These are phyloP conservation scores for Neria commutata DNA, from an alignment of 2,888 invertebrate species.

Conservation along the genomic window DNA sequence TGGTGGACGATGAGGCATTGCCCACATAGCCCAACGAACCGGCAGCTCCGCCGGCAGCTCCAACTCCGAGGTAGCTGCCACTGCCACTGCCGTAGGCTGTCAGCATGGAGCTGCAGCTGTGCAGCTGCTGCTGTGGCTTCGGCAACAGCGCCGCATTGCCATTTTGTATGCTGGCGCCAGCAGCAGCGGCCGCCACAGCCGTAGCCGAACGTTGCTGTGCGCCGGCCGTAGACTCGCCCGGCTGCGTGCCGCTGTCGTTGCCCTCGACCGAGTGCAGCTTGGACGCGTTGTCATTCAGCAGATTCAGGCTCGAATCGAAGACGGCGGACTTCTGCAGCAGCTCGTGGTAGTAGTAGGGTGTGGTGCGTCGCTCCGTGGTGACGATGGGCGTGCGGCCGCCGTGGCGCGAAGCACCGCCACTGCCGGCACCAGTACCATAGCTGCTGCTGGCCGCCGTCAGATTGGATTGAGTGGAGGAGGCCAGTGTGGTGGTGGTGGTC, in stretches of 20 bases:
- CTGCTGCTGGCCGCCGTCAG: slow-evolving; percentile 26
- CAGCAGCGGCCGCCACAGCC: slow-evolving; percentile 31
- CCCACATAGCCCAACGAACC: slow-evolving; percentile 20
- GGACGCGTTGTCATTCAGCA: slow-evolving; percentile 41
- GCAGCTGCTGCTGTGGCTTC: slow-evolving; percentile 44
- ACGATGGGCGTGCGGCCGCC: slow-evolving; percentile 20
- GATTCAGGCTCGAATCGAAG: slow-evolving; percentile 60
- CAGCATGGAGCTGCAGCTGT: slow-evolving; percentile 28
- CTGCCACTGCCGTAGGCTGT: slow-evolving; percentile 25
- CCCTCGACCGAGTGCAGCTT: neutral
- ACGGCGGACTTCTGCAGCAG: slow-evolving; percentile 52
- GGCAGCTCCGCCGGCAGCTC: slow-evolving; percentile 13
- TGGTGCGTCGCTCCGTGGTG: slow-evolving; percentile 53
- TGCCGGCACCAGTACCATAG: slow-evolving; percentile 16
- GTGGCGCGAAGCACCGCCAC: slow-evolving; percentile 9
- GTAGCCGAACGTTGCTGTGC: slow-evolving; percentile 13
- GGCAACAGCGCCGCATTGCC: slow-evolving; percentile 29
- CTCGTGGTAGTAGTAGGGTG: slow-evolving; percentile 61
- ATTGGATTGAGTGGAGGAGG: slow-evolving; percentile 36
- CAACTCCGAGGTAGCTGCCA: slow-evolving; percentile 13
- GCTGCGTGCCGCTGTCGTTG: slow-evolving; percentile 7
- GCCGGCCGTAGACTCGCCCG: neutral
- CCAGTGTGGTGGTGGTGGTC: slow-evolving; percentile 36
- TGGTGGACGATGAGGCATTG: slow-evolving; percentile 38
- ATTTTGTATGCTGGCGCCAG: slow-evolving; percentile 23